Base-by-base conservation (phyloP, 2,888 invertebrate genomes). In the Clusia tigrina region DNA sequence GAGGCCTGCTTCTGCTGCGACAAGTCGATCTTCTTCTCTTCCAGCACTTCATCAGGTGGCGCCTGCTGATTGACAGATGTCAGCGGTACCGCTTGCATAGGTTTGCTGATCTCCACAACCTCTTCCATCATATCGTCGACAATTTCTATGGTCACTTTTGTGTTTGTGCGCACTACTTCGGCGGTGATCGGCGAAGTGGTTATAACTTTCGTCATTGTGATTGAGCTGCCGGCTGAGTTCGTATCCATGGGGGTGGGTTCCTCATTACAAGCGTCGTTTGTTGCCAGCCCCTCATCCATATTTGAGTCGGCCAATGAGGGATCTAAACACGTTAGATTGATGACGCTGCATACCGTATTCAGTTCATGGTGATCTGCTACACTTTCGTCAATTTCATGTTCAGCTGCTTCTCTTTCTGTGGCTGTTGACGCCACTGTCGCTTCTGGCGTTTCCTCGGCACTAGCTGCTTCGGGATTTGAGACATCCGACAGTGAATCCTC, bases 401-500 rank as follows among this genome's bases (percentile, higher is more conserved):
- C n/a, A n/a, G n/a, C n/a, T n/a, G n/a, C n/a, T n/a, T n/a, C n/a
- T 1, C 51, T 20, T 22, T 22, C 22, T 52, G 6, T 46, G 26
- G n/a, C 37, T 57, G 37, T 66, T 9, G 76, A 69, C 54, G 76
- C 76, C 38, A 70, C 53, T 48, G 18, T 15, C 2, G 5, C 48
- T 20, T 18, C 22, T 10, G 48, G 18, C 6, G 59, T 32, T 48
- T 20, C 26, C 6, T 24, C 52, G 2, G 58, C 51, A 15, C 18
- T 48, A 9, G 9, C 62, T 32, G 10, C 62, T 9, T 67, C 20
- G 22, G 25, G 42, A 15, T n/a, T n/a, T 18, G 17, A 12, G 3
- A 10, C 37, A 1, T 67, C 67, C 10, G 74, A 66, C 59, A 78
- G 64, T 20, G 80, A 77, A 58, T 78, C 79, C 63, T 82, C 81